Base-by-base conservation (phyloP, 2,888 invertebrate genomes). In the Dysmachus trigonus region DNA sequence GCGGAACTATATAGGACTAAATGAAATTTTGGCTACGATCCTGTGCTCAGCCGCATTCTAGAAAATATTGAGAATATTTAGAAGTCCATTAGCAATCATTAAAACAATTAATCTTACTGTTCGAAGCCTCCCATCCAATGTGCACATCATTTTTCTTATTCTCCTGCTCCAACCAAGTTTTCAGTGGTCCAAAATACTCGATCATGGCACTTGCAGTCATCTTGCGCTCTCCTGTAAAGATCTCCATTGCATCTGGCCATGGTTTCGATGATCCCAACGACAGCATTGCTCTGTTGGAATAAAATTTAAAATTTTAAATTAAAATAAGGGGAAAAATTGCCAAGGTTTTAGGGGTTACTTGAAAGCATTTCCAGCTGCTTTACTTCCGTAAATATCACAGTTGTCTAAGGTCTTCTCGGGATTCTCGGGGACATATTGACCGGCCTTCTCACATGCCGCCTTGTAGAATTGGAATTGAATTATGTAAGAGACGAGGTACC, bases 191-290 rank as follows among this genome's bases (percentile, higher is more conserved):
- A 92, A 97, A 97, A 92, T 96, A 97, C 90, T 97, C 96, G 87
- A 97, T 91, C 0, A 97, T 93, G 0, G 96, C 96, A 85, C 94
- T 94, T 13, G 96, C 96, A 87, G 94, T 94, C 96, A 97, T 96
- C 85, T 93, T 93, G 89, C 96, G 92, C 90, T 95, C 94, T 0
- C 97, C 97, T 0, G 96, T 97, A 41, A 97, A 93, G 8, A 93
- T 94, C 90, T 96, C 95, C 94, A 98, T 94, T 86, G 96, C 97
- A 89, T 97, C 97, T n/a, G 95, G 95, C 96, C 97, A 97, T 0
- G 96, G 95, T 88, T 93, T 94, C 0, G 96, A 96, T 0, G 95
- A 94, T 2, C 96, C 96, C 93, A 96, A 92, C 87, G 94, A 93
- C 41, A 96, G 92, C 95, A 95, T 95, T 88, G 94, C 93, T 15